phyloP scores from a whole-genome alignment of 2,113 vertebrate genomes.

The Tachycineta bicolor region DNA sequence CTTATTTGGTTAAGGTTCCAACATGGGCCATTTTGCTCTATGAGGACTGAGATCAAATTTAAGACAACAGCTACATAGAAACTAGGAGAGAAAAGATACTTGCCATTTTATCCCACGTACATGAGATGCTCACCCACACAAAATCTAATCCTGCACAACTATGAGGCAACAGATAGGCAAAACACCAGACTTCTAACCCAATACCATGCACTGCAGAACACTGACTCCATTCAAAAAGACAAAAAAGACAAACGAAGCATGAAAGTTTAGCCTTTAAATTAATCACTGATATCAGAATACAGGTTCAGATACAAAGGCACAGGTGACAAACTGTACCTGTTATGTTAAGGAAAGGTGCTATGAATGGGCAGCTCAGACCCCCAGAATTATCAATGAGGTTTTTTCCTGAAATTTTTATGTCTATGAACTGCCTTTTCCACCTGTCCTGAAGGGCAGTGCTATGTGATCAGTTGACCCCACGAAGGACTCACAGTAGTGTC shows the following conservation, averaged over 20 bases:
- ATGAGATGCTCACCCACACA: background rate
- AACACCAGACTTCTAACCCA: background rate
- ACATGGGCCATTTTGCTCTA: background rate
- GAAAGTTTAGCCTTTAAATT: background rate
- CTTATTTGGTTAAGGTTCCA: background rate
- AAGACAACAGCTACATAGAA: background rate
- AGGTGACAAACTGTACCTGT: too few relatives aligned
- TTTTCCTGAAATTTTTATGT: background rate
- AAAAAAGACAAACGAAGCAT: background rate
- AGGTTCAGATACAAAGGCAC: background rate
- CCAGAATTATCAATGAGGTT: background rate
- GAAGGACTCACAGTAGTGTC: background rate
- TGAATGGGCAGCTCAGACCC: accelerated
- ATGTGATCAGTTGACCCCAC: accelerated
- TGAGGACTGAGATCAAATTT: background rate
- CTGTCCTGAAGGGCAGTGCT: background rate
- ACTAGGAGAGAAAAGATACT: background rate
- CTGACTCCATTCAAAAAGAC: background rate
- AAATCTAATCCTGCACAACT: background rate
- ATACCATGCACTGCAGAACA: background rate
- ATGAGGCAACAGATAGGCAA: background rate
- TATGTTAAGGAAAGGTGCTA: background rate
- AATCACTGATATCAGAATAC: background rate
- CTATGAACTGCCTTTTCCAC: background rate
- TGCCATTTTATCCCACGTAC: background rate